These are phyloP conservation scores for Trichogramma dendrolimi DNA, from an alignment of 2,888 invertebrate species.

Conservation along the genomic window DNA sequence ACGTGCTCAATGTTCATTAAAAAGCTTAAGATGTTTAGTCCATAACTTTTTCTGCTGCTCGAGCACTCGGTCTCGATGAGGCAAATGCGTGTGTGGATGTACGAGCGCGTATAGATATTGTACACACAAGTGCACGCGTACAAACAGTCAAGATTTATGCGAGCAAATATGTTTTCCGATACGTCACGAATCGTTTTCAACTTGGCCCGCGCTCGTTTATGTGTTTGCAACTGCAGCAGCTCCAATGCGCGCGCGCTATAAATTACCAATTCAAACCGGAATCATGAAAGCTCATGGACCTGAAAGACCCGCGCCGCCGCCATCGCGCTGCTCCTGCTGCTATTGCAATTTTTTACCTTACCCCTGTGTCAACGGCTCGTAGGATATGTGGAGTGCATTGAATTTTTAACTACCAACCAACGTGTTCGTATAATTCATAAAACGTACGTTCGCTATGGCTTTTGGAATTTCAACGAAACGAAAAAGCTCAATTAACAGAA, in stretches of 20 bases:
- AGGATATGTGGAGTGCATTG: background rate
- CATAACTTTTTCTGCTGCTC: no score
- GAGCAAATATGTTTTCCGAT: conserved; percentile 41
- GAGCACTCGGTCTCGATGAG: no score
- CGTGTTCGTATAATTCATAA: no score
- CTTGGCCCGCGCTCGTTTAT: conserved; percentile 35
- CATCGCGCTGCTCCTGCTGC: conserved; percentile 2
- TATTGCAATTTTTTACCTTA: conserved; percentile 1
- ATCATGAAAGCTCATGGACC: conserved; percentile 14
- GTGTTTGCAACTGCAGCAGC: conserved; percentile 28
- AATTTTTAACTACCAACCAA: background rate
- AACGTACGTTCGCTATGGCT: no score
- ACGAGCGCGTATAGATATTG: no score
- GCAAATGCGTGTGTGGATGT: no score
- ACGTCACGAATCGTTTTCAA: conserved; percentile 36
- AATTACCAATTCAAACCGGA: conserved; percentile 33
- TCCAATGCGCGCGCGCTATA: conserved; percentile 27
- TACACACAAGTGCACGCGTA: background rate
- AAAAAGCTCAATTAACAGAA: no score
- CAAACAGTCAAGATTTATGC: conserved; percentile 38
- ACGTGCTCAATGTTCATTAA: no score
- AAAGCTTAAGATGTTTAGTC: no score
- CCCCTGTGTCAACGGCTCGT: background rate
- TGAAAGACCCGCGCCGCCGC: background rate
- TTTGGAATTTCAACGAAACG: no score